Percentiles rank a stretch among this genome's conserved stretches.
These are phyloP conservation scores for Geococcyx californianus DNA, from an alignment of 2,113 vertebrate genomes.

Conservation along the genomic window DNA sequence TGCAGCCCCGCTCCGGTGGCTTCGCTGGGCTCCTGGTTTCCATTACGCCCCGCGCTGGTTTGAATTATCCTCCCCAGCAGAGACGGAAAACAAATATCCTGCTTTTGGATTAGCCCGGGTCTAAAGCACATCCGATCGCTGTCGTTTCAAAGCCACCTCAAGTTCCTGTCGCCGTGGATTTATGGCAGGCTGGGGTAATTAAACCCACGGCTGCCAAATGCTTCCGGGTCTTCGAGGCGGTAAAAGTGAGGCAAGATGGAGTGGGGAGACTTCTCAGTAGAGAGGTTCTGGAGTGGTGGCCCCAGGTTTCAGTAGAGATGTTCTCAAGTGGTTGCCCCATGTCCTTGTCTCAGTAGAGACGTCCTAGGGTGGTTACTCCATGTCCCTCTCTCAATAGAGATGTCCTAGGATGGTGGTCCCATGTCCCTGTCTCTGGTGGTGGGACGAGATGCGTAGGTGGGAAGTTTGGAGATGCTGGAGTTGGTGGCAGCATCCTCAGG, in stretches of 20 bases:
- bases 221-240: background rate
- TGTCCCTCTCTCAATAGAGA: background rate
- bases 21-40: background rate
- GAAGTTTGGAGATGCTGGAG: background rate
- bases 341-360: too few species aligned
- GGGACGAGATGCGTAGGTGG: background rate
- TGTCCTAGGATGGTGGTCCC: background rate
- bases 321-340: too few species aligned
- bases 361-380: too few species aligned
- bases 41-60: background rate
- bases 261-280: background rate
- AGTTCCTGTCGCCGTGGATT: slow-evolving; percentile 41
- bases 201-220: background rate
- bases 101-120: background rate
- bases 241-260: background rate
- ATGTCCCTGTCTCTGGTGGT: fast-evolving
- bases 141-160: slow-evolving; percentile 49
- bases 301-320: too few species aligned
- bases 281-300: too few species aligned
- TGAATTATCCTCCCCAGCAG: slow-evolving; percentile 13
- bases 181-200: slow-evolving; percentile 28
- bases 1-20: background rate
- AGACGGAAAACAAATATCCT: slow-evolving; percentile 56
- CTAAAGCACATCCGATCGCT: background rate
- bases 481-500: background rate